These are phyloP conservation scores for Drosophila koepferae DNA, from an alignment of 2,888 invertebrate species.

Conservation along the genomic window DNA sequence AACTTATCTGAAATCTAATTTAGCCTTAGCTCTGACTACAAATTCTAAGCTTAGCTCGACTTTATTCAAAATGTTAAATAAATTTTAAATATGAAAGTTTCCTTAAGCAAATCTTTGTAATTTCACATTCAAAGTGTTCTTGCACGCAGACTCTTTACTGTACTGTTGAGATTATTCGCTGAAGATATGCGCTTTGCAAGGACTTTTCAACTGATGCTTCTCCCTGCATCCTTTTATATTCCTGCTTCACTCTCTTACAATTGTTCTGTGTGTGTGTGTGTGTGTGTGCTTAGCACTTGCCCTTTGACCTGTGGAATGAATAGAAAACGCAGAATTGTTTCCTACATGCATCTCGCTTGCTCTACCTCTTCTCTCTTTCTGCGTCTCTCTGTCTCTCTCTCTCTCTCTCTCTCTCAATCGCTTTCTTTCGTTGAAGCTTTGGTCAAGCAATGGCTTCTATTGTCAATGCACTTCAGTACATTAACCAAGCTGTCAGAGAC, in stretches of 20 bases:
- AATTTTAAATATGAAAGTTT: background rate
- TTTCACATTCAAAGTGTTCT: background rate
- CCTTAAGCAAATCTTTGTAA: background rate
- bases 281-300: constrained; percentile 64
- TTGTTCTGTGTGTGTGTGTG: constrained; percentile 11
- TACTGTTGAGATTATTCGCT: constrained; percentile 28
- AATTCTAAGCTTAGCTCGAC: no score
- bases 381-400: background rate
- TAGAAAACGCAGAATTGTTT: constrained; percentile 42
- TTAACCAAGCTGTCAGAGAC: constrained; percentile 69
- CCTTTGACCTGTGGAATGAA: constrained; percentile 54
- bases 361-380: background rate
- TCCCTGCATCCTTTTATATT: background rate
- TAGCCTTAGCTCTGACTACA: no score
- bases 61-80: background rate
- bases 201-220: background rate
- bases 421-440: background rate
- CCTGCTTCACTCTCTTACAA: background rate
- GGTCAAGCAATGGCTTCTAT: constrained; percentile 69
- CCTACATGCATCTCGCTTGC: constrained; percentile 22
- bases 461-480: constrained; percentile 78
- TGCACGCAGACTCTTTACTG: background rate
- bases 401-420: background rate
- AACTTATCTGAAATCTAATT: no score
- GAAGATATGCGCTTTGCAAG: constrained; percentile 20